phyloP scores from a whole-genome alignment of 2,113 vertebrate species.

The Leucosticte australis region DNA sequence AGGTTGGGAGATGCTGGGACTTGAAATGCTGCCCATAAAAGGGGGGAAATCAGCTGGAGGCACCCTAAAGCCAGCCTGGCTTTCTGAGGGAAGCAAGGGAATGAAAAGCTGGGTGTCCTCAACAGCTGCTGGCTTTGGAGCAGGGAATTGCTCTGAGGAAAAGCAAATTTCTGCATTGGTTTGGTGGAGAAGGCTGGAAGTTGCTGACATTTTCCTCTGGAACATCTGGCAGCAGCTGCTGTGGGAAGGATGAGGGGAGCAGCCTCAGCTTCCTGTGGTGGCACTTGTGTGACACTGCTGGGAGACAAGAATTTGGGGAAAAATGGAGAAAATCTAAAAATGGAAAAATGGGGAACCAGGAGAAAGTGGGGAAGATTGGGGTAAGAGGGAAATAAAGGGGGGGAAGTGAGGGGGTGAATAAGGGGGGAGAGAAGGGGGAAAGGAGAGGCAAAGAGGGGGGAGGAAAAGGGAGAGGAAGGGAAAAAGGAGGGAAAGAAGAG shows the following conservation, averaged over 20 bases:
- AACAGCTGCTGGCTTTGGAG: neutral
- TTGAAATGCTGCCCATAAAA: neutral
- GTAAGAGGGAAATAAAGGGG: neutral
- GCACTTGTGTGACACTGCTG: neutral
- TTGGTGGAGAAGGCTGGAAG: neutral
- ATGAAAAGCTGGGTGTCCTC: neutral
- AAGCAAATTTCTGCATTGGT: neutral
- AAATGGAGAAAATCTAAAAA: too few relatives aligned
- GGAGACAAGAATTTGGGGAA: too few relatives aligned
- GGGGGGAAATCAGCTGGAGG: too few relatives aligned
- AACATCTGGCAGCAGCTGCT: neutral
- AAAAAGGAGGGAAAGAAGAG: too few relatives aligned
- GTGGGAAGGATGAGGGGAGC: neutral
- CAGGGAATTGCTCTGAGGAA: rapidly evolving
- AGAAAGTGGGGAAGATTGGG: too few relatives aligned
- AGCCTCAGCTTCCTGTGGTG: neutral
- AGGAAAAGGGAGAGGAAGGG: too few relatives aligned
- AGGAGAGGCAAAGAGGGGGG: too few relatives aligned
- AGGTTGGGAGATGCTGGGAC: neutral
- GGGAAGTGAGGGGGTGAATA: too few relatives aligned
- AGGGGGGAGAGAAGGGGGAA: neutral
- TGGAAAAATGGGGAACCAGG: too few relatives aligned
- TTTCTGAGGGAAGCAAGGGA: neutral
- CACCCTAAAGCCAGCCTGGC: neutral
- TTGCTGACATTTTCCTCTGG: neutral